Base-by-base conservation (phyloP, 1,140 invertebrate genomes). In the Hypsibius dujardini region DNA sequence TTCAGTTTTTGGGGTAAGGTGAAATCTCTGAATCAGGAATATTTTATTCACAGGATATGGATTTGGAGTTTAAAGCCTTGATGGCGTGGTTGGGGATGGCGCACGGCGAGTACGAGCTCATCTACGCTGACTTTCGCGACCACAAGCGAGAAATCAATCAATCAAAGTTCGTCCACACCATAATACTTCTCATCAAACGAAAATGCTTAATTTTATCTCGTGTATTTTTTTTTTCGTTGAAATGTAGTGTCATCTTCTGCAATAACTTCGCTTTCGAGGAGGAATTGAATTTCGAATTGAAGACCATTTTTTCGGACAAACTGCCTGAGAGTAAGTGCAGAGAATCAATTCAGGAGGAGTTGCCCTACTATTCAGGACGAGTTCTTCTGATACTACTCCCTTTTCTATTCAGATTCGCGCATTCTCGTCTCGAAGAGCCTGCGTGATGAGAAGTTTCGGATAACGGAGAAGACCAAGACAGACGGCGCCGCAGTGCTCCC, bases 1-100 rank as follows among this genome's bases (percentile, higher is more conserved):
- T 47, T 14, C 69, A 67, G 73, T 72, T 46, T 47, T 72, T 67
- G 45, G 28, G 15, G 12, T 14, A 15, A 45, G 47, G 12, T 40
- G 46, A 2, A 42, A n/a, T 40, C 71, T 70, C 42, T 72, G 12
- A 71, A n/a, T n/a, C 45, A 3, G 69, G 42, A 47, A 28, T 73
- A 47, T 72, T 72, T 74, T 75, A 73, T 75, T 71, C 76, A 59
- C 80, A 92, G 89, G 84, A 84, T 72, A 94, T 97, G 91, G 88
- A 94, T 79, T 77, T 80, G 72, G 85, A 91, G 77, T 98, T 95
- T 83, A 85, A 86, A 70, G 88, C 87, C 78, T 96, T 92, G 90
- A 91, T 97, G 88, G 86, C 85, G 73, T 98, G 92, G 91, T 97
- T 94, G 80, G 94, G 94, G 1, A 97, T 97, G 78, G 72, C 85